Percentiles rank a stretch among this genome's conserved stretches.
phyloP scores from a whole-genome alignment of 2,113 vertebrate genomes.

The Agapornis roseicollis region DNA sequence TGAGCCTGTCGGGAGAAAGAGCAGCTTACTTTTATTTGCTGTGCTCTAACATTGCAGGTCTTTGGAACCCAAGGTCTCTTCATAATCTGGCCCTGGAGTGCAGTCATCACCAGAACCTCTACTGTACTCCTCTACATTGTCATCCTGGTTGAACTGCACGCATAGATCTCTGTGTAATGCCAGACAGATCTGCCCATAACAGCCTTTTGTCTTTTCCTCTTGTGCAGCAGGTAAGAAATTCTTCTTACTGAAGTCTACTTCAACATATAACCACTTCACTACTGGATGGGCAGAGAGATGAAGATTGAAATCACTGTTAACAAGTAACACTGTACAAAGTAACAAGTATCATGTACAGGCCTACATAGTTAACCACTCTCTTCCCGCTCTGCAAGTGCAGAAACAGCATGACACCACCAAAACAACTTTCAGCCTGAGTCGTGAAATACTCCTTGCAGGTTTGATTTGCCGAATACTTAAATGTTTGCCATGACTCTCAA shows the following conservation, averaged over 20 bases:
- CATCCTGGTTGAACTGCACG: background rate
- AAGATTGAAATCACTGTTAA: background rate
- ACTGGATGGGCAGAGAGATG: background rate
- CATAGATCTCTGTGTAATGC: too few species aligned
- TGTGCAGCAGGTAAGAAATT: background rate
- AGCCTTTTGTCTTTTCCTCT: background rate
- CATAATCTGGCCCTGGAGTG: background rate
- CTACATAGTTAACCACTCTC: background rate
- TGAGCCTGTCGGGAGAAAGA: slow-evolving; percentile 49
- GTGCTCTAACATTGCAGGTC: slow-evolving; percentile 53
- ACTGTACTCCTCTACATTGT: background rate
- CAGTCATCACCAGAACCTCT: background rate
- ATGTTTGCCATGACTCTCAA: background rate
- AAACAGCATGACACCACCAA: background rate
- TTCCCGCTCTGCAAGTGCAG: background rate
- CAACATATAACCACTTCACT: background rate
- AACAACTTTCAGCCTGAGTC: background rate
- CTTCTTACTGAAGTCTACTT: background rate
- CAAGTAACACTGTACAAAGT: background rate
- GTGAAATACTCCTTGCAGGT: background rate
- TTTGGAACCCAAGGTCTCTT: slow-evolving; percentile 31
- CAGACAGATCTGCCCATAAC: background rate
- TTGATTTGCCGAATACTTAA: background rate
- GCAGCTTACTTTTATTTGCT: slow-evolving; percentile 65
- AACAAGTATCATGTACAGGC: background rate